Percentiles rank a stretch among this genome's conserved stretches.
phyloP scores from a whole-genome alignment of 2,113 vertebrate genomes.

The Chamaea fasciata region DNA sequence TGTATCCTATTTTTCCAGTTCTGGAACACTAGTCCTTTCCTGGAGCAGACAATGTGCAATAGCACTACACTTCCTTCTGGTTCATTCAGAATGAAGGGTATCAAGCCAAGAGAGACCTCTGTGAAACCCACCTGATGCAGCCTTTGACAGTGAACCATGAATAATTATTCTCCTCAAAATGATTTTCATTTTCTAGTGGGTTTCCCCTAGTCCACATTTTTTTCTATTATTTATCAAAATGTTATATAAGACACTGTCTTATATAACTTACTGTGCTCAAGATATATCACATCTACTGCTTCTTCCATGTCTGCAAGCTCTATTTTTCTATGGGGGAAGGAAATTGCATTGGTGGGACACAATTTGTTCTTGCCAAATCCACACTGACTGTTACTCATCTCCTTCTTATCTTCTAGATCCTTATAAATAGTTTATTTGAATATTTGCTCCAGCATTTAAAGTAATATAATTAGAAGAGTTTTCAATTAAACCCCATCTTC shows the following conservation, averaged over 20 bases:
- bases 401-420: not conserved
- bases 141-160: not conserved
- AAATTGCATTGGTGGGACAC: conserved; percentile 17
- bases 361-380: conserved; percentile 25
- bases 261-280: not conserved
- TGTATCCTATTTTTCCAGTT: not conserved
- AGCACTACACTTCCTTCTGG: not conserved
- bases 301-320: not conserved
- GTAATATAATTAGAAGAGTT: not conserved
- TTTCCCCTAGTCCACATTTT: not conserved
- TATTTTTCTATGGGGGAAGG: not conserved
- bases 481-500: not conserved
- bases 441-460: not conserved
- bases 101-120: not conserved
- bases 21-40: not conserved
- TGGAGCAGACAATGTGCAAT: not conserved
- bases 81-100: not conserved
- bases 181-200: not conserved
- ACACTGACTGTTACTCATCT: not conserved
- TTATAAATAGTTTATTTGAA: conserved; percentile 1
- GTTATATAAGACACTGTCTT: not conserved
- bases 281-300: not conserved
- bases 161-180: not conserved
- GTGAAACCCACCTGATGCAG: not conserved
- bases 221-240: conserved; percentile 1